Evolutionary conservation across 2,888 invertebrate species (phyloP).

Genomic region (Candidula unifasciata): DNA sequence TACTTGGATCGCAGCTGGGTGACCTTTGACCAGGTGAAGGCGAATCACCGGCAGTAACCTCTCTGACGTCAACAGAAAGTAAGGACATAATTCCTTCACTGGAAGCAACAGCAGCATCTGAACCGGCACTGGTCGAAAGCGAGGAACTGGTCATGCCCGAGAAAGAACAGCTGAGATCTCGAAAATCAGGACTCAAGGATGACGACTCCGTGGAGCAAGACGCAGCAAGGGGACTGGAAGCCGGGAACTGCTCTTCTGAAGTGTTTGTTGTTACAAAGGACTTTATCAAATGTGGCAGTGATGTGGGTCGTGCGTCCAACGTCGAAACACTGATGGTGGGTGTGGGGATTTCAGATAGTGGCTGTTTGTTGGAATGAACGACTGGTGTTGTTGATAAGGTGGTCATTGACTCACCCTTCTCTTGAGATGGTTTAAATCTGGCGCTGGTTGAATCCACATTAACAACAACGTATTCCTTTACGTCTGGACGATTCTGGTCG

Average conservation of each 20-base stretch:
- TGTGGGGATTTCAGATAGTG: not conserved
- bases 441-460: too few species aligned
- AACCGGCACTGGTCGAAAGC: not conserved
- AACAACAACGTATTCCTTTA: not conserved
- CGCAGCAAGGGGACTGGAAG: not conserved
- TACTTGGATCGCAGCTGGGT: constrained; percentile 20
- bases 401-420: not conserved
- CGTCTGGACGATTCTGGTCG: not conserved
- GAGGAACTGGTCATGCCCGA: not conserved
- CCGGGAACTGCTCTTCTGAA: not conserved
- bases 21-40: not conserved
- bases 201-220: not conserved
- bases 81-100: not conserved
- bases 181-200: not conserved
- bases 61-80: not conserved
- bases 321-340: not conserved
- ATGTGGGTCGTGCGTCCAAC: not conserved
- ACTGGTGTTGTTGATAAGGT: not conserved
- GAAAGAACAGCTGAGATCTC: not conserved
- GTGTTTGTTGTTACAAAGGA: not conserved
- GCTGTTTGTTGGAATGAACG: not conserved
- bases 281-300: not conserved
- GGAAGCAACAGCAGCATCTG: not conserved
- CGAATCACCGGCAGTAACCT: not conserved
- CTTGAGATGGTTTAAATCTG: not conserved